These are phyloP conservation scores for Trilocha varians DNA, from an alignment of 2,888 invertebrate species.

Conservation along the genomic window DNA sequence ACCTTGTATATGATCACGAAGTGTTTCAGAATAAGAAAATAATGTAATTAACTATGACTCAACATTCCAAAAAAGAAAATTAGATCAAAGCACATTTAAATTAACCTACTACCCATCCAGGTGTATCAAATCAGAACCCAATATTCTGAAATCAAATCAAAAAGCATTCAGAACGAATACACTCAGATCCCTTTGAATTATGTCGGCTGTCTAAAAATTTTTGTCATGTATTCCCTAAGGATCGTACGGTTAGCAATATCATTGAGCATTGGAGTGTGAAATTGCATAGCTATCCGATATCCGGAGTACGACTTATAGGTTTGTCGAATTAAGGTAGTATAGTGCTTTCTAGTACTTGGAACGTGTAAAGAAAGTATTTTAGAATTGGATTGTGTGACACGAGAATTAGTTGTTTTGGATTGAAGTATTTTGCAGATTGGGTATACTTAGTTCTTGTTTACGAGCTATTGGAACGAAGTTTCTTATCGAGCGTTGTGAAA, in stretches of 20 bases:
- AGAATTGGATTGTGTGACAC: neutral
- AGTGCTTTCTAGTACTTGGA: neutral
- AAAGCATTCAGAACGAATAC: constrained; percentile 5
- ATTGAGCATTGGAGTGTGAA: constrained; percentile 44
- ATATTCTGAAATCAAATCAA: neutral
- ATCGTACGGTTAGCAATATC: constrained; percentile 41
- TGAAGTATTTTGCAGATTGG: too few species aligned
- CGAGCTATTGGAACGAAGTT: too few species aligned
- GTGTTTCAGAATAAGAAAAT: too few species aligned
- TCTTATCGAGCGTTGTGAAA: too few species aligned
- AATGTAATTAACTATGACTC: too few species aligned
- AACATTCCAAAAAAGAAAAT: too few species aligned
- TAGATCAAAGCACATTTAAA: too few species aligned
- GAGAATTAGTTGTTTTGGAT: too few species aligned
- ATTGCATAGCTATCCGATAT: constrained; percentile 38
- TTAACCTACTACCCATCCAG: neutral
- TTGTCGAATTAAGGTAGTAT: constrained; percentile 1
- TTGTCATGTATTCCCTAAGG: constrained; percentile 27
- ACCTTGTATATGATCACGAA: too few species aligned
- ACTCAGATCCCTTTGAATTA: constrained; percentile 16
- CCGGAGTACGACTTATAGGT: neutral
- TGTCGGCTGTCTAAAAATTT: constrained; percentile 21
- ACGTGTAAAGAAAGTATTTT: neutral
- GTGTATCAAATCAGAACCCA: neutral
- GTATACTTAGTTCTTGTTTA: too few species aligned